Conservation (phyloP, 2,888 invertebrate species). For the Gastracanthus pulcherrimus region DNA sequence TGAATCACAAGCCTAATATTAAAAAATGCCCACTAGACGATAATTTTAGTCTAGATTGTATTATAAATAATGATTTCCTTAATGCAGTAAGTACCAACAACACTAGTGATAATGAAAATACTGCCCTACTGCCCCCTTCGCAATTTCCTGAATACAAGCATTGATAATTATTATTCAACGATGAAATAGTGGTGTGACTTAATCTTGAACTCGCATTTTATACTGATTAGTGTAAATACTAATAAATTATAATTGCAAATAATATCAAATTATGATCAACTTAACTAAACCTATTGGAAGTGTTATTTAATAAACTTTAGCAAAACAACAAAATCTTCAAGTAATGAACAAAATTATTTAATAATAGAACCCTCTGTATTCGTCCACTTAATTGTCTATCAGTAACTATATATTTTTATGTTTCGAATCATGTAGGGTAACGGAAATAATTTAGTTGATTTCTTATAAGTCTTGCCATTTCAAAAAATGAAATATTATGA, state of each 20-base stretch:
- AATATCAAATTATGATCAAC: conserved; percentile 57
- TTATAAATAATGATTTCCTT: conserved; percentile 73
- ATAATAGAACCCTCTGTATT: too few relatives aligned
- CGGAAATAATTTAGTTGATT: too few relatives aligned
- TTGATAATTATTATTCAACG: conserved; percentile 76
- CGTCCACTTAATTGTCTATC: too few relatives aligned
- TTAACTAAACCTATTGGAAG: too few relatives aligned
- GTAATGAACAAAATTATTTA: too few relatives aligned
- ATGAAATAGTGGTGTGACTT: conserved; percentile 74
- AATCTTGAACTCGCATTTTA: conserved; percentile 76
- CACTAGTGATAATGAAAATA: conserved; percentile 76
- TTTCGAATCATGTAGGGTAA: too few relatives aligned
- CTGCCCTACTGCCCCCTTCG: conserved; percentile 74
- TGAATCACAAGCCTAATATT: conserved; percentile 67
- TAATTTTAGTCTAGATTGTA: conserved; percentile 76
- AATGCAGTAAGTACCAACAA: conserved; percentile 68
- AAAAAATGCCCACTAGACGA: conserved; percentile 74
- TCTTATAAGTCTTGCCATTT: too few relatives aligned
- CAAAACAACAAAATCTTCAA: too few relatives aligned
- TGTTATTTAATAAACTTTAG: too few relatives aligned
- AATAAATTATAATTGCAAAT: conserved; percentile 63
- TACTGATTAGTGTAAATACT: conserved; percentile 76
- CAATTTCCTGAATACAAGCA: conserved; percentile 77
- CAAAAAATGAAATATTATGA: too few relatives aligned
- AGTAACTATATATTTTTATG: too few relatives aligned